Evolutionary conservation across 2,113 vertebrate genomes (phyloP), one percentile per base, ranked within the genome.

Genomic region (Malurus melanocephalus): DNA sequence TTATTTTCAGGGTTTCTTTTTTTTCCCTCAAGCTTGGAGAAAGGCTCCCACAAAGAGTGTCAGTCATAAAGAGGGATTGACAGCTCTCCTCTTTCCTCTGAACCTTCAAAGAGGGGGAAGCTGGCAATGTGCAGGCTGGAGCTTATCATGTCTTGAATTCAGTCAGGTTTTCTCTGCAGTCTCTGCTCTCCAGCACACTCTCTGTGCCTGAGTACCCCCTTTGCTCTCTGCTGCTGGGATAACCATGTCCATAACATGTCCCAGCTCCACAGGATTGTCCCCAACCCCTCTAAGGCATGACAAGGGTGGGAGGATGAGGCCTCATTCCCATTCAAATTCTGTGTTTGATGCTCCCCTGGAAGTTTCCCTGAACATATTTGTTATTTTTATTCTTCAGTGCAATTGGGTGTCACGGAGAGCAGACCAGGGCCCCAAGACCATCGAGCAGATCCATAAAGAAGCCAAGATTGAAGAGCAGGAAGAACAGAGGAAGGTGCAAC

Each of bases 381-480:
- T 30, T 77, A 35, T 67, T 81, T 32, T 64, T 77, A 14, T 85
- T n/a, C 64, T 82, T 74, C 68, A 99, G 99, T 98, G 99, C 96
- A 99, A 99, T 93, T 99, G 99, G 99, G 97, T 99, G 60, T 99
- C 99, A 15, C 97, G 99, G 93, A 98, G 99, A 95, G 98, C 98
- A 43, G 99, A 99, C 94, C 99, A 99, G 94, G 99, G 99, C 38
- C 99, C 99, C 1, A 99, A 99, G 95, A 99, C 99, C 72, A 99
- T 99, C 1, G 99, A 99, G 97, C 99, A 99, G 97, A 99, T 99
- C 95, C 99, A 99, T 93, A 99, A 99, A 93, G 99, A 99, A 84
- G 99, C 99, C 53, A 99, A 99, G 96, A 99, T 99, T 88, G 99
- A 99, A 96, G 99, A 99, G 94, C 99, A 99, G 80, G 99, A 99